Evolutionary conservation across 2,113 vertebrate species (phyloP), one percentile per base, ranked within the genome.

Genomic region (Erythrocercus mccallii): DNA sequence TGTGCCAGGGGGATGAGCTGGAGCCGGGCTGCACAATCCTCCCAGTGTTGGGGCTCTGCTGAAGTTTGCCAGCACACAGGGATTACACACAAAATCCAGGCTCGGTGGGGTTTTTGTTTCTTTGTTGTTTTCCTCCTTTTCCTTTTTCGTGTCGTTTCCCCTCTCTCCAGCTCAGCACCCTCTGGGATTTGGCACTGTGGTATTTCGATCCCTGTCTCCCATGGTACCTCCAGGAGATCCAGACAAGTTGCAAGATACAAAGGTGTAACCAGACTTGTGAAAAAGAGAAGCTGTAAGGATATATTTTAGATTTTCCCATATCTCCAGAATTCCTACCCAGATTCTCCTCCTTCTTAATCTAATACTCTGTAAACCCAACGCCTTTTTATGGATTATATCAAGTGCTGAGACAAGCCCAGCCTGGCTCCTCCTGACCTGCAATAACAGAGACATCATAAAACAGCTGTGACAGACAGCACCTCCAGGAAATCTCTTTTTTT

Each of bases 321-420:
- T 64, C 70, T 51, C 54, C 64, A 53, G 38, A 57, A 11, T 37
- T 77, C 33, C 72, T 28, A 3, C 16, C 19, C 71, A 31, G 8
- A 31, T 53, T 37, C 71, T 47, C 62, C 45, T 35, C 81, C 23
- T 69, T 53, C 40, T 42, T 51, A 38, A 47, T 9, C 30, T 11
- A 68, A 60, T 8, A 2, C 3, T 25, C 71, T 15, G 11, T 2
- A 28, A 92, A 70, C 14, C 28, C 53, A 19, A 0, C 0, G 1
- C 35, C 62, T 51, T 72, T 5, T 62, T 33, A 2, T 1, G 72
- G 35, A 54, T 61, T 44, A 3, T 1, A 54, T 8, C 61, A 58
- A 85, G 37, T 0, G 12, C 50, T 44, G 72, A 25, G n/a, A 8
- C 30, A 16, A 51, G 21, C 54, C 47, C 88, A 44, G 60, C 65